phyloP scores from a whole-genome alignment of 2,113 vertebrate species.

The Myanophis thanlyinensis region DNA sequence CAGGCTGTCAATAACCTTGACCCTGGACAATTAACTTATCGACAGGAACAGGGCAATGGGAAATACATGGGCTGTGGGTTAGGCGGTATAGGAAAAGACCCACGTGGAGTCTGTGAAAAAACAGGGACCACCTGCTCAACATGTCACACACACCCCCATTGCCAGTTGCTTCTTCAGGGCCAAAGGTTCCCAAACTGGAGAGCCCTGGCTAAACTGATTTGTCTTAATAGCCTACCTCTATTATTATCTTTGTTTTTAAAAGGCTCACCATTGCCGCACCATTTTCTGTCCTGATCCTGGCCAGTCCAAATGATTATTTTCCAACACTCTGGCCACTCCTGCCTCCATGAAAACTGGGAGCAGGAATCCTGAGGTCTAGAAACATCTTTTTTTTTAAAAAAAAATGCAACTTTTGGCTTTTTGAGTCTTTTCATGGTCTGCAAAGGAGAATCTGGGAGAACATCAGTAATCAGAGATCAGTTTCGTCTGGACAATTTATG shows the following conservation, averaged over 20 bases:
- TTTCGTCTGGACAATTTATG: background rate
- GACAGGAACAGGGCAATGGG: slow-evolving; percentile 61
- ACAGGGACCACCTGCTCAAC: too few species aligned
- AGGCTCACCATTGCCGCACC: background rate
- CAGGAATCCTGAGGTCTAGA: background rate
- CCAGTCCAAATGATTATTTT: background rate
- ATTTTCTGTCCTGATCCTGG: background rate
- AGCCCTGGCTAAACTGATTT: background rate
- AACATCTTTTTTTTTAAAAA: background rate
- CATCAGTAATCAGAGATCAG: background rate
- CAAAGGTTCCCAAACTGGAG: background rate
- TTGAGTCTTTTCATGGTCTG: background rate
- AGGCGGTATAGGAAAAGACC: background rate
- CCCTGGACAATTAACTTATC: slow-evolving; percentile 73
- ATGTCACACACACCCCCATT: background rate
- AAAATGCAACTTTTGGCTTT: background rate
- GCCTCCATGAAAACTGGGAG: background rate
- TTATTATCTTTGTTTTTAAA: background rate
- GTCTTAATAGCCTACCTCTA: background rate
- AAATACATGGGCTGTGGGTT: background rate
- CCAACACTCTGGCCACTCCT: background rate
- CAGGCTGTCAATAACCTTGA: slow-evolving; percentile 74
- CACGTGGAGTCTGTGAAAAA: background rate
- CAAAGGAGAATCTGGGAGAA: background rate
- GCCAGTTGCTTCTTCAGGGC: background rate